A percentile compares a stretch with the other conserved stretches of the same genome.
Conservation (phyloP, 2,888 invertebrate genomes). For the Patella caerulea region DNA sequence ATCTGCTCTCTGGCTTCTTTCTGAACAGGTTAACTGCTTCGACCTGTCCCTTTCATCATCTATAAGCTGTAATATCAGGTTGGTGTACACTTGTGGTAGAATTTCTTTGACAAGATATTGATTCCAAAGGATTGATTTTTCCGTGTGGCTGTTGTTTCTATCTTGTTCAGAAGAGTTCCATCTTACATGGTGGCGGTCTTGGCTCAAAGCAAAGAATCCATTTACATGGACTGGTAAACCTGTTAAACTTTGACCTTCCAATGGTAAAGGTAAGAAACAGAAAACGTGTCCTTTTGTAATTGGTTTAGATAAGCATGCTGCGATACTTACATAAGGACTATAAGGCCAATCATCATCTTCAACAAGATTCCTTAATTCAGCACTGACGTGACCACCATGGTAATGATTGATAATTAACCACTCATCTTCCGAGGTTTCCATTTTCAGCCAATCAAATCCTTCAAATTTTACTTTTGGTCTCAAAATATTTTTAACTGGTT, state of each 20-base stretch:
- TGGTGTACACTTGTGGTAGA: slow-evolving; percentile 50
- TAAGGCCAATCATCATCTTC: slow-evolving; percentile 38
- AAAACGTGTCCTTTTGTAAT: slow-evolving; percentile 57
- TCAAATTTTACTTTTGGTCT: slow-evolving; percentile 5
- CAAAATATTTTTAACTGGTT: slow-evolving; percentile 10
- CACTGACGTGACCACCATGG: slow-evolving; percentile 39
- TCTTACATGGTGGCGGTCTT: slow-evolving; percentile 64
- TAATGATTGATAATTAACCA: slow-evolving; percentile 46
- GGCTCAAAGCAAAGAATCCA: slow-evolving; percentile 64
- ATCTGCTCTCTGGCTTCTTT: too few relatives aligned
- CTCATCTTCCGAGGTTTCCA: background rate
- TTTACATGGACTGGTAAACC: slow-evolving; percentile 67
- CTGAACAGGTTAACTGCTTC: too few relatives aligned
- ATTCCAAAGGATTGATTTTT: slow-evolving; percentile 63
- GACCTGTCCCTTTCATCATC: slow-evolving; percentile 11
- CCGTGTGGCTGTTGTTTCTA: slow-evolving; percentile 34
- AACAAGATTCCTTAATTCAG: slow-evolving; percentile 29
- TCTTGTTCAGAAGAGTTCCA: slow-evolving; percentile 58
- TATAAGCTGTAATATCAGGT: slow-evolving; percentile 36
- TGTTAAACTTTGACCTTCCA: slow-evolving; percentile 53
- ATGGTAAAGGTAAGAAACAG: slow-evolving; percentile 67
- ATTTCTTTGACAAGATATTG: slow-evolving; percentile 55
- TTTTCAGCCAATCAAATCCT: background rate
- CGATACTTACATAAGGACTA: slow-evolving; percentile 54
- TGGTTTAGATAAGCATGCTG: slow-evolving; percentile 39